Conservation (phyloP, 2,113 vertebrate species). For the Rhipidura dahli region DNA sequence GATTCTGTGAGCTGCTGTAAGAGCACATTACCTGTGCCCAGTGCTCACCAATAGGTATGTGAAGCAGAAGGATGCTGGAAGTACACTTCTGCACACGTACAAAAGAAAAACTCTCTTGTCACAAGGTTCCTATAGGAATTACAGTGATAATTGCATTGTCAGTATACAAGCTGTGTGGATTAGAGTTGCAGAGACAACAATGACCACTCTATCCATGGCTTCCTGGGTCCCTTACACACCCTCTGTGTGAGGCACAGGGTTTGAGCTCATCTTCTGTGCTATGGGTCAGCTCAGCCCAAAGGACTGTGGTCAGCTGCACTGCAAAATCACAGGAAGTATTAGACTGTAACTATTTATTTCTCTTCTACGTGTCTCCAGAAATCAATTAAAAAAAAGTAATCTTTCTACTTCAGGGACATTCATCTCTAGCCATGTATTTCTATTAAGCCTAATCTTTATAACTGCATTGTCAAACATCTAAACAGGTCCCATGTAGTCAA, state of each 20-base stretch:
- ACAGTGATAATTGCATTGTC: neutral
- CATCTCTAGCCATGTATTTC: neutral
- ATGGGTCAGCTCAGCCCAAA: neutral
- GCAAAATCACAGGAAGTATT: neutral
- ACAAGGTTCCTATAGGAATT: neutral
- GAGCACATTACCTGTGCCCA: neutral
- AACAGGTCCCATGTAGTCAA: neutral
- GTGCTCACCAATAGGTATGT: fast-evolving
- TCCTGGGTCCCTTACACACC: neutral
- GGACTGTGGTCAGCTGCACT: neutral
- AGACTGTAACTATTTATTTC: neutral
- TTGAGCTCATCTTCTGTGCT: neutral
- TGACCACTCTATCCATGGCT: fast-evolving
- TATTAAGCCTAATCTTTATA: neutral
- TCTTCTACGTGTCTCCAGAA: neutral
- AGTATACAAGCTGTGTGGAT: neutral
- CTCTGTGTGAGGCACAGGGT: neutral
- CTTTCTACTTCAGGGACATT: neutral
- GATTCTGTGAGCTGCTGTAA: neutral
- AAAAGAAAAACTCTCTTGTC: neutral
- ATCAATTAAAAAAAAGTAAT: neutral
- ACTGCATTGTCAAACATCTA: neutral
- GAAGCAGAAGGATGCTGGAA: neutral
- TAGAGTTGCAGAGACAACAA: neutral
- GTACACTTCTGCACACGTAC: neutral